Evolutionary conservation across 2,888 invertebrate species (phyloP), one percentile per base, ranked within the genome.

Genomic region (Cyrtodaria siliqua): DNA sequence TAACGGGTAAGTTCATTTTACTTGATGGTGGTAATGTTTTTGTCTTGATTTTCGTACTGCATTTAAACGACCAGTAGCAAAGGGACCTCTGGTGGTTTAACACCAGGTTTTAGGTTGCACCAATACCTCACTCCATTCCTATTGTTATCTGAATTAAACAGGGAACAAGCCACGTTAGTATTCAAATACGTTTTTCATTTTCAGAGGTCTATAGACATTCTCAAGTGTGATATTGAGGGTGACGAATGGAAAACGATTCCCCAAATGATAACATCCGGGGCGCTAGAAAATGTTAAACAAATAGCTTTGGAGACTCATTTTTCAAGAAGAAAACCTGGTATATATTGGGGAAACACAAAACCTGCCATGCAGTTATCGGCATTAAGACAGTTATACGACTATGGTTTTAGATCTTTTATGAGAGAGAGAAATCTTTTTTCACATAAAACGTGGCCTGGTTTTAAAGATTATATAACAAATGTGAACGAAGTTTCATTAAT

Each of bases 151-250:
- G n/a, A n/a, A n/a, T n/a, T n/a, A n/a, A n/a, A n/a, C n/a, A n/a
- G n/a, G n/a, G n/a, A n/a, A n/a, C n/a, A n/a, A n/a, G n/a, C n/a
- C n/a, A n/a, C n/a, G n/a, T n/a, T n/a, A n/a, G n/a, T n/a, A n/a
- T n/a, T n/a, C n/a, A n/a, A n/a, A n/a, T n/a, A n/a, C n/a, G n/a
- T 24, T 27, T 50, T 52, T 42, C 38, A 38, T 18, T 76, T 76
- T 62, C 68, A 80, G 80, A 29, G 66, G 29, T 56, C 62, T 3
- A 76, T 80, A 2, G 80, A 80, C 29, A 69, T 80, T 44, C 60
- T 80, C 23, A 80, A 80, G 66, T 73, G 76, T 42, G 80, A 80
- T 61, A 70, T 76, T 20, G 80, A 80, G 59, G 80, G 80, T 9
- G 69, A 64, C 40, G 80, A 80, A 55, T 80, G 80, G 80, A 49